These are phyloP conservation scores for Brachionus calyciflorus DNA, from an alignment of 1,140 invertebrate genomes.

Conservation along the genomic window DNA sequence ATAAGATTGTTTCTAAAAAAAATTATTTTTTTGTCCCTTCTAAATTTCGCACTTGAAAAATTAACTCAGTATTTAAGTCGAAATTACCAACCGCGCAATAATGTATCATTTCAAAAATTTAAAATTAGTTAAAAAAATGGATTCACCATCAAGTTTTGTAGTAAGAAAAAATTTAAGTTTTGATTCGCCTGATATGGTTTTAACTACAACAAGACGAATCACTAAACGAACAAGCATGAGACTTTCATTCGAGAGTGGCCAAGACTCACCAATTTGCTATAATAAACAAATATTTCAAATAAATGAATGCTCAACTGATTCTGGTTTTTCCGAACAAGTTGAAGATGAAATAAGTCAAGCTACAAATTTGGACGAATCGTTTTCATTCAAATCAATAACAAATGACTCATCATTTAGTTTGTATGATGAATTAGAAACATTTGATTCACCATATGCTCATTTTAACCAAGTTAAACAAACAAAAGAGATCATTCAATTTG, in stretches of 20 bases:
- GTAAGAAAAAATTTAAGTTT: neutral
- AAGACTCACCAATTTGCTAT: constrained; percentile 1
- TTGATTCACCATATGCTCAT: neutral
- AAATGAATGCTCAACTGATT: neutral
- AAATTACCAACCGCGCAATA: too few relatives aligned
- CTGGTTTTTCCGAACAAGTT: neutral
- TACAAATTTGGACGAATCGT: constrained; percentile 13
- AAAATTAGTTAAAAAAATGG: neutral
- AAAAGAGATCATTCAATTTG: too few relatives aligned
- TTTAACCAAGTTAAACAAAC: too few relatives aligned
- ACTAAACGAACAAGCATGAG: neutral
- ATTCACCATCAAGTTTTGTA: constrained; percentile 2
- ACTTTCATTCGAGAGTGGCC: neutral
- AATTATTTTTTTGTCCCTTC: too few relatives aligned
- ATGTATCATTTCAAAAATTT: too few relatives aligned
- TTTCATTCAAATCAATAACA: neutral
- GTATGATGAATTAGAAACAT: neutral
- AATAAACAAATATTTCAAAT: neutral
- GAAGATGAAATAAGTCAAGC: constrained; percentile 32
- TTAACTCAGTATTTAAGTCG: too few relatives aligned
- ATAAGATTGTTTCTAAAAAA: too few relatives aligned
- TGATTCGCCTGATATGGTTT: neutral
- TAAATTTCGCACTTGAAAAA: too few relatives aligned
- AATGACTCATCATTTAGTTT: neutral
- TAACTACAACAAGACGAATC: neutral